Percentiles rank a stretch among this genome's conserved stretches.
phyloP scores from a whole-genome alignment of 2,113 vertebrate genomes.

The Alectura lathami region DNA sequence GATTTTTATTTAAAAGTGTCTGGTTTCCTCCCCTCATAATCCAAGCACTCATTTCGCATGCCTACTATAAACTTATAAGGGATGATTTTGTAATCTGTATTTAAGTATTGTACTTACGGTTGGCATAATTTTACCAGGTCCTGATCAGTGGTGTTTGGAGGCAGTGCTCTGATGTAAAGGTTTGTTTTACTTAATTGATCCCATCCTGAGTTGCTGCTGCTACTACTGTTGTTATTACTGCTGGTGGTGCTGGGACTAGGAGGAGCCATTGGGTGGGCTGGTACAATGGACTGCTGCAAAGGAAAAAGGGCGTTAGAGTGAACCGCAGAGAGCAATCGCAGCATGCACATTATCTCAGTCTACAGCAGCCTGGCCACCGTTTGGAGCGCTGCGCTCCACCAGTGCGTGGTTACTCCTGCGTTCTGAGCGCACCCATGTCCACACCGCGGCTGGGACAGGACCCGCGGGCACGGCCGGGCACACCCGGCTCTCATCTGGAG shows the following conservation, averaged over 20 bases:
- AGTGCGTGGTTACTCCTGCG: not conserved
- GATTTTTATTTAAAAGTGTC: not conserved
- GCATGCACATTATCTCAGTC: not conserved
- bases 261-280: conserved; percentile 94
- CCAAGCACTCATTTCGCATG: not conserved
- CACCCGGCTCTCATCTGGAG: not conserved
- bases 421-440: not conserved
- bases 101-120: conserved; percentile 86
- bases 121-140: conserved; percentile 98
- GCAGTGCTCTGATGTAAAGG: conserved; percentile 96
- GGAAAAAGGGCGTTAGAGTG: conserved; percentile 17
- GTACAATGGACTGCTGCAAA: conserved; percentile 88
- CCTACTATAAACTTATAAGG: not conserved
- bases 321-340: not conserved
- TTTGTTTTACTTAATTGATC: conserved; percentile 99
- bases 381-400: not conserved
- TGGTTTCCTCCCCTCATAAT: not conserved
- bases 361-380: not conserved
- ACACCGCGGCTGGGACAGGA: not conserved
- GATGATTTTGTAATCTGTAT: not conserved
- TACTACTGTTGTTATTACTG: conserved; percentile 95
- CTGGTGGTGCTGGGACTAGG: conserved; percentile 96
- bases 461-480: not conserved
- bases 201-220: conserved; percentile 94
- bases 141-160: conserved; percentile 95